These are phyloP conservation scores for Linyphia triangularis DNA, from an alignment of 2,888 invertebrate species.

Conservation along the genomic window DNA sequence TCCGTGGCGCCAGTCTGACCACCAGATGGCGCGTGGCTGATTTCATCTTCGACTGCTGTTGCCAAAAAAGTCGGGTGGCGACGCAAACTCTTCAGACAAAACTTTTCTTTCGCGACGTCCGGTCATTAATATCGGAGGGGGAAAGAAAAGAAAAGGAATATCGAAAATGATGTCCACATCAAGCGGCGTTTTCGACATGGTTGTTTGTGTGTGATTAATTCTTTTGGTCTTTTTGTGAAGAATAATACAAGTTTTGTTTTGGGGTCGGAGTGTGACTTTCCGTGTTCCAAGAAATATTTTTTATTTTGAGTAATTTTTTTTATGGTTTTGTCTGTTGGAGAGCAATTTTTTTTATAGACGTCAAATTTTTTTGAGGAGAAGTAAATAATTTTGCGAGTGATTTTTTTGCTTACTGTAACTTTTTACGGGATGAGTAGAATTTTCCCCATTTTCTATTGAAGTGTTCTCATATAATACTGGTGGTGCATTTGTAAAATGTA, in stretches of 20 bases:
- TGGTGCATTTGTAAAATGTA: too few species aligned
- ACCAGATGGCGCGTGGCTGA: slow-evolving; percentile 74
- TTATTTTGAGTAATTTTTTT: too few species aligned
- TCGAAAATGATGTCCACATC: slow-evolving; percentile 42
- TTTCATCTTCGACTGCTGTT: slow-evolving; percentile 40
- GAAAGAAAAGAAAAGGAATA: slow-evolving; percentile 30
- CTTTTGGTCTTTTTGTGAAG: neutral
- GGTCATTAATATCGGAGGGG: slow-evolving; percentile 61
- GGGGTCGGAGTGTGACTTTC: neutral
- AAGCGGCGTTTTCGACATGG: slow-evolving; percentile 21
- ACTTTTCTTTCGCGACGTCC: slow-evolving; percentile 47
- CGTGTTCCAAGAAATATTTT: neutral
- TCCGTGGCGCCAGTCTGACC: slow-evolving; percentile 68
- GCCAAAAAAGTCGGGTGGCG: slow-evolving; percentile 71
- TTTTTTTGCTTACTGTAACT: too few species aligned
- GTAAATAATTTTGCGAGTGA: too few species aligned
- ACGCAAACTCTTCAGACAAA: slow-evolving; percentile 66
- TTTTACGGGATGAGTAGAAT: too few species aligned
- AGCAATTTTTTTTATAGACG: too few species aligned
- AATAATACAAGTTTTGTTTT: neutral
- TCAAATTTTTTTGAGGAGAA: too few species aligned
- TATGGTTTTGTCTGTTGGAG: too few species aligned
- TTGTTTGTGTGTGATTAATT: slow-evolving; percentile 44
- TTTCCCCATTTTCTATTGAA: too few species aligned
- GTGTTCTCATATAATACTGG: too few species aligned